Base-by-base conservation (phyloP, 1,140 invertebrate genomes). In the Macrotrachela quadricornifera region DNA sequence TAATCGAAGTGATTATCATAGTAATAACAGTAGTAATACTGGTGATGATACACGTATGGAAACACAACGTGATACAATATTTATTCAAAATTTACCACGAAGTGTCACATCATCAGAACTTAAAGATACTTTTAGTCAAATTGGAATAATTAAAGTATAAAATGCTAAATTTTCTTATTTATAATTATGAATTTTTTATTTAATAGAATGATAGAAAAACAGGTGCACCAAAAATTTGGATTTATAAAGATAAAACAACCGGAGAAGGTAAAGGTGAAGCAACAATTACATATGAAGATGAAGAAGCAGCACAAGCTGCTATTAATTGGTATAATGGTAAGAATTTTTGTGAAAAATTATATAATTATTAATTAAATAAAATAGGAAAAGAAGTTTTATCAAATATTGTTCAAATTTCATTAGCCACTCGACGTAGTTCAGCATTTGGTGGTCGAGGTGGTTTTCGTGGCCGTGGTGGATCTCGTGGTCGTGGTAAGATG, bases 251-350 rank as follows among this genome's bases (percentile, higher is more conserved):
- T 61, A 95, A 95, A 72, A 75, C 77, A 17, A 85, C 83, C 3
- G 88, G 88, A 0, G 75, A 79, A 60, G 83, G 84, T 0, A 95
- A 95, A 70, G 90, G 90, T 1, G 91, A 97, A 74, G 87, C 85
- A 8, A 96, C 90, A 0, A 84, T 96, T 0, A 95, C 91, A 1
- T 96, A 92, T 62, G 88, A 95, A 64, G 91, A 96, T 67, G 78
- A 83, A 10, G 81, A 85, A 62, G 85, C 88, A 10, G 91, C 91
- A 0, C 80, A 80, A 47, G 88, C 86, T 1, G 90, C 90, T 10
- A 95, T 96, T 56, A 76, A 78, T 49, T 95, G 90, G 88, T 96
- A 95, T 65, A 82, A 94, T 69, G 21, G 21, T 30, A 30, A 4
- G 21, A 30, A 2, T 30, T 3, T 21, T 50, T 15, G 48, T 55